Evolutionary conservation across 2,888 invertebrate genomes (phyloP).

Genomic region (Tenthredo distinguenda): DNA sequence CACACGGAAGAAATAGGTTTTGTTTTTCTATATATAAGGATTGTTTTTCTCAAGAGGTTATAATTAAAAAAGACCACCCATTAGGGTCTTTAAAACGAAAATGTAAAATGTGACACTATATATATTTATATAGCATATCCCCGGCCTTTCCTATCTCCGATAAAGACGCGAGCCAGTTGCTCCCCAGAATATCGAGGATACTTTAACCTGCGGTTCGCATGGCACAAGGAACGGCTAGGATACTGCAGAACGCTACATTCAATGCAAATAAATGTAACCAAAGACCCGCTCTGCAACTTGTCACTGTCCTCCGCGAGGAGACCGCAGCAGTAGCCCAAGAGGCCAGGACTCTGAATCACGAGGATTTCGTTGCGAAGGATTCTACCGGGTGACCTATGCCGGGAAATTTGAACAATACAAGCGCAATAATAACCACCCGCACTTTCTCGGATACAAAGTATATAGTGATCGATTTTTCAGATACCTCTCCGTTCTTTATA

Average conservation of each 20-base stretch:
- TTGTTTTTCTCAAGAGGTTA: too few species aligned
- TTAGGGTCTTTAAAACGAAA: too few species aligned
- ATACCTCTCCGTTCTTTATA: neutral
- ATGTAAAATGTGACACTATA: too few species aligned
- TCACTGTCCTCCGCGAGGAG: constrained; percentile 57
- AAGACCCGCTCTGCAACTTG: constrained; percentile 59
- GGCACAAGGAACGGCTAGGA: constrained; percentile 52
- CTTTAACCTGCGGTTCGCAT: constrained; percentile 45
- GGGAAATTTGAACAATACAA: neutral
- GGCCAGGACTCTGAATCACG: constrained; percentile 1
- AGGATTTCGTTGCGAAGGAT: neutral
- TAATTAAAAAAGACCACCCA: too few species aligned
- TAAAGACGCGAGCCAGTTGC: neutral
- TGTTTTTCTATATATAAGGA: too few species aligned
- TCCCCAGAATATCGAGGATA: neutral
- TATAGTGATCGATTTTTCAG: neutral
- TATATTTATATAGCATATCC: neutral
- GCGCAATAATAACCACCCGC: neutral
- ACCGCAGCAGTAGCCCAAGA: constrained; percentile 18
- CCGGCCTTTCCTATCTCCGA: neutral
- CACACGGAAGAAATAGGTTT: too few species aligned
- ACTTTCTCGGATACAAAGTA: neutral
- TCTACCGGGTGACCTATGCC: constrained; percentile 15
- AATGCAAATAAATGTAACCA: constrained; percentile 59
- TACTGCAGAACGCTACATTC: constrained; percentile 56